phyloP scores from a whole-genome alignment of 2,888 invertebrate species.

The Vandiemenella viatica region DNA sequence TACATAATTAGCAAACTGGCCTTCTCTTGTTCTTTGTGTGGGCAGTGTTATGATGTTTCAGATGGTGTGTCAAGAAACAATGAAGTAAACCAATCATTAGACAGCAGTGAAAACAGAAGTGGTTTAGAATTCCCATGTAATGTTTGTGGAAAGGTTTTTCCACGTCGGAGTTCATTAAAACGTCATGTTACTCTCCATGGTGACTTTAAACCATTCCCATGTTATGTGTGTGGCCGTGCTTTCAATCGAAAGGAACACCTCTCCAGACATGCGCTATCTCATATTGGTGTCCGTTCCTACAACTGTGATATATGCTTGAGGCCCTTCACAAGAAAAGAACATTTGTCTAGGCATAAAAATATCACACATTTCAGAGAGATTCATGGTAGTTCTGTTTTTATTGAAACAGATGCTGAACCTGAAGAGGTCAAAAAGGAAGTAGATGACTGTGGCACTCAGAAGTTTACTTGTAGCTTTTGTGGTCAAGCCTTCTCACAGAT shows the following conservation, averaged over 20 bases:
- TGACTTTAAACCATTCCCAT: slow-evolving; percentile 19
- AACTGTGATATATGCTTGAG: slow-evolving; percentile 18
- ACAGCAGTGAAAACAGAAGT: not conserved
- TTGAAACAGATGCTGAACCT: too few relatives aligned
- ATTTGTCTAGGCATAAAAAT: slow-evolving; percentile 8
- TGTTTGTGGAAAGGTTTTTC: slow-evolving; percentile 20
- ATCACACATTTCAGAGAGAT: not conserved
- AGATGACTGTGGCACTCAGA: not conserved
- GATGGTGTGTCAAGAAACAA: slow-evolving; percentile 17
- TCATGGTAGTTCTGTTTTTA: not conserved
- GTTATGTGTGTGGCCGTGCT: slow-evolving; percentile 20
- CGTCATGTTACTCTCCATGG: slow-evolving; percentile 20
- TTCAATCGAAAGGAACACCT: slow-evolving; percentile 21
- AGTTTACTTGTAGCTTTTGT: slow-evolving; percentile 12
- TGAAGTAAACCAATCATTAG: not conserved
- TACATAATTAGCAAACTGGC: slow-evolving; percentile 21
- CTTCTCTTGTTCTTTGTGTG: slow-evolving; percentile 21
- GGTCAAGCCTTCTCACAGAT: slow-evolving; percentile 18
- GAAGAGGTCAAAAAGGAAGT: not conserved
- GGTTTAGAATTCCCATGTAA: slow-evolving; percentile 16
- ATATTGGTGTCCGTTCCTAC: slow-evolving; percentile 18
- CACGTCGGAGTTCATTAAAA: slow-evolving; percentile 19
- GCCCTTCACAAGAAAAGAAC: slow-evolving; percentile 19
- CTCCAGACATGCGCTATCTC: slow-evolving; percentile 18
- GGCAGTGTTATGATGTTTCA: slow-evolving; percentile 20